Evolutionary conservation across 2,888 invertebrate genomes (phyloP), one percentile per base, ranked within the genome.

Genomic region (Cheilosia grossa): DNA sequence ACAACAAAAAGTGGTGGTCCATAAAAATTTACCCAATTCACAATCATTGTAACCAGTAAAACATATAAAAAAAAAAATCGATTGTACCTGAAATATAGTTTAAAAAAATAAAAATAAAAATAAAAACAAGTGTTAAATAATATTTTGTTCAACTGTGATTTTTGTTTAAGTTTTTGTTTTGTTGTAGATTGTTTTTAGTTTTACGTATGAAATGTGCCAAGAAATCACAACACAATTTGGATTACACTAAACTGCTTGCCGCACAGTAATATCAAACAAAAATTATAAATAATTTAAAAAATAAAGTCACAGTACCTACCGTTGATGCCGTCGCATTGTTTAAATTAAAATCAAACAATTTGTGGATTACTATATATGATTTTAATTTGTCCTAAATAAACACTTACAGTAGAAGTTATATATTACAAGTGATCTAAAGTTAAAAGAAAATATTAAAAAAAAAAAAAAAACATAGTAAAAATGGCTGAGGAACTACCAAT

Each of bases 401-500:
- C 47, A 63, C 17, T 44, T 49, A 53, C 51, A 49, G 47, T 27
- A 81, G 63, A 69, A 69, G 69, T 72, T 13, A 42, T 44, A 19
- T 63, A 17, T 47, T 3, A 47, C 17, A 47, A 47, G 17, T 17
- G 17, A 47, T n/a, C 6, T 56, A 69, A 40, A 64, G 17, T 19
- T 21, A 37, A 51, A 30, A 44, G 17, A 33, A 49, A 21, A 54
- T 42, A 58, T 9, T 49, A 13, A 9, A 63, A 64, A 4, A 5
- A 24, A 80, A 30, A 59, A 10, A 51, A 51, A 56, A 58, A 69
- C 2, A 79, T 10, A 47, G 59, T 19, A 59, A 94, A 94, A 93
- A 97, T 97, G 97, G 96, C 95, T 92, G 97, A 97, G 94, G 97
- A 97, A 94, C 94, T 97, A 93, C 97, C 97, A 89, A 97, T 97